phyloP scores from a whole-genome alignment of 2,888 invertebrate genomes.

The Polyommatus iphigenia region DNA sequence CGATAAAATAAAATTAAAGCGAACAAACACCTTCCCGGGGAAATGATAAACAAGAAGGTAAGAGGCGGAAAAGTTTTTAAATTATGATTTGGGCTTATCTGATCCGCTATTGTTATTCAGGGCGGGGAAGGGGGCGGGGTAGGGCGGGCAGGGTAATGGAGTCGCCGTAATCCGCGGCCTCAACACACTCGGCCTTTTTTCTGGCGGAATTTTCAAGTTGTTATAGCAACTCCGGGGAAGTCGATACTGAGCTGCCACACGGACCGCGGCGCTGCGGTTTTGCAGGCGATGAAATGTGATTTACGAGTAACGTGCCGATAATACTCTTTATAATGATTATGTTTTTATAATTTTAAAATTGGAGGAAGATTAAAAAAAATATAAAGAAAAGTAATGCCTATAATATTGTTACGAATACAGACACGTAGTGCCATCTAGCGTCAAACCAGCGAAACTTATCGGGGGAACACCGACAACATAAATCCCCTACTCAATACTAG shows the following conservation, averaged over 20 bases:
- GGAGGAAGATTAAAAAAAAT: too few relatives aligned
- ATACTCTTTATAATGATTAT: too few relatives aligned
- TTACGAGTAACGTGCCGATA: too few relatives aligned
- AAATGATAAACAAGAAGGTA: slow-evolving; percentile 28
- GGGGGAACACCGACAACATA: too few relatives aligned
- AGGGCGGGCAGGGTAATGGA: slow-evolving; percentile 19
- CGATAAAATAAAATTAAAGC: slow-evolving; percentile 23
- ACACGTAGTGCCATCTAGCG: too few relatives aligned
- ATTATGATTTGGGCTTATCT: slow-evolving; percentile 34
- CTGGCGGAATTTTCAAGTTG: slow-evolving; percentile 32
- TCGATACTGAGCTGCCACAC: background rate
- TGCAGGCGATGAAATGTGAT: background rate
- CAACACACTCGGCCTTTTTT: slow-evolving; percentile 31
- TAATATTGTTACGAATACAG: too few relatives aligned
- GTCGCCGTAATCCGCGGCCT: slow-evolving; percentile 32
- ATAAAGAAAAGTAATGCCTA: too few relatives aligned
- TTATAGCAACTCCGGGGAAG: slow-evolving; percentile 12
- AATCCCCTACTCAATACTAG: too few relatives aligned
- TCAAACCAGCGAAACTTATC: too few relatives aligned
- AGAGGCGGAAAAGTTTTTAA: slow-evolving; percentile 30
- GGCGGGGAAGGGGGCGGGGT: background rate
- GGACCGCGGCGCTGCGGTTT: slow-evolving; percentile 21
- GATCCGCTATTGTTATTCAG: slow-evolving; percentile 33
- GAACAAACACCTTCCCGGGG: slow-evolving; percentile 8
- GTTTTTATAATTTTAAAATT: too few relatives aligned